Evolutionary conservation across 2,113 vertebrate species (phyloP).

Genomic region (Puma concolor): DNA sequence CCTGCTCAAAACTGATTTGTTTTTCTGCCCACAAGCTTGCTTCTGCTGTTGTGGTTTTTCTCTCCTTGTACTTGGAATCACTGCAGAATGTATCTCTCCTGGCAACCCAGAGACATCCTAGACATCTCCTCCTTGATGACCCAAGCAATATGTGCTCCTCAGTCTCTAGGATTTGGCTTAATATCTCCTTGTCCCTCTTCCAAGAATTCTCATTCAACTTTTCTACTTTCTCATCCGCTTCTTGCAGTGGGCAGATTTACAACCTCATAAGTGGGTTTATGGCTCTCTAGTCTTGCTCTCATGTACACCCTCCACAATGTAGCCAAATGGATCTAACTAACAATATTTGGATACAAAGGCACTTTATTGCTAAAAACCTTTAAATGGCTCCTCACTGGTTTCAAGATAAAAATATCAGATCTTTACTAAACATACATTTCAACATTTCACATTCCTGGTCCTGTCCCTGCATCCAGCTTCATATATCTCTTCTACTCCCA

Average conservation of each 20-base stretch:
- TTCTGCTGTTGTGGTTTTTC: not conserved
- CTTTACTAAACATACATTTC: not conserved
- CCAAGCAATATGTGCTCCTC: not conserved
- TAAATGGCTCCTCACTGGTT: slow-evolving; percentile 2
- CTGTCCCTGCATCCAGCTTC: not conserved
- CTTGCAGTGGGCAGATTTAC: slow-evolving; percentile 27
- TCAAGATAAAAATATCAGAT: slow-evolving; percentile 25
- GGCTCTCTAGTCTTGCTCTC: not conserved
- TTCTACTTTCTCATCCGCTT: slow-evolving; percentile 15
- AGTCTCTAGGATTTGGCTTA: not conserved
- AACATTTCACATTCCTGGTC: not conserved
- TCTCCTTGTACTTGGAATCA: not conserved
- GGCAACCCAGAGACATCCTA: not conserved
- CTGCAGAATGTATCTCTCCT: not conserved
- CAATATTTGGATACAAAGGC: not conserved
- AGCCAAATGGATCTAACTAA: slow-evolving; percentile 8
- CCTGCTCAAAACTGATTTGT: not conserved
- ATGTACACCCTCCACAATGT: not conserved
- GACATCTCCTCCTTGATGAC: not conserved
- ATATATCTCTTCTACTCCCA: not conserved
- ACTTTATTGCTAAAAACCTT: not conserved
- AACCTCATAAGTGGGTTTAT: not conserved
- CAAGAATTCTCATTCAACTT: not conserved
- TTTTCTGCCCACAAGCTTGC: not conserved
- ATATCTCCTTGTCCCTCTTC: not conserved